These are phyloP conservation scores for Etia nguti DNA, from an alignment of 2,113 vertebrate species.

Conservation along the genomic window DNA sequence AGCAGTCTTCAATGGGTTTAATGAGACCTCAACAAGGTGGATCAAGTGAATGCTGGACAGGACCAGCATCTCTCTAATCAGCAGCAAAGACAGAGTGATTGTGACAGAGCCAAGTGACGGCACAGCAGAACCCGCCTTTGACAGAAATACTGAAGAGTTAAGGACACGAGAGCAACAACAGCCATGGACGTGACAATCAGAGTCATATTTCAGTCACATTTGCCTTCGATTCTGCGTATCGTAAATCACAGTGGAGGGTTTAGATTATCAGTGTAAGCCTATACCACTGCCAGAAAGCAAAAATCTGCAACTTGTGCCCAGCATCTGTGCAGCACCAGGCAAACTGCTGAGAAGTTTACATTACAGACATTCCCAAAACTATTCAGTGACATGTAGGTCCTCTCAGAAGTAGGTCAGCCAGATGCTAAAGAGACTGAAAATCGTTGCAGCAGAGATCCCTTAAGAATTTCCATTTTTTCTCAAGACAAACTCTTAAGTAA, in stretches of 20 bases:
- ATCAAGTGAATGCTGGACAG: background rate
- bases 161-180: background rate
- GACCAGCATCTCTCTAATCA: background rate
- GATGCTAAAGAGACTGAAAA: background rate
- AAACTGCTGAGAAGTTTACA: slow-evolving; percentile 13
- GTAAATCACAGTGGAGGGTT: background rate
- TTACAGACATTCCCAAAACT: background rate
- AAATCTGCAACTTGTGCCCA: background rate
- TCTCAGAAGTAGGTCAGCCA: slow-evolving; percentile 21
- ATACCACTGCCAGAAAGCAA: background rate
- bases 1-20: background rate
- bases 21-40: background rate
- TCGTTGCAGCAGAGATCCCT: background rate
- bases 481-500: background rate
- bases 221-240: background rate
- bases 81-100: background rate
- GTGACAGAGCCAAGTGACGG: background rate
- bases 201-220: background rate
- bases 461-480: background rate
- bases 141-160: background rate
- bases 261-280: background rate
- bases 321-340: slow-evolving; percentile 15
- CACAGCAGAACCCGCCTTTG: background rate
- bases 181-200: background rate
- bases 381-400: background rate